A percentile compares a stretch with the other conserved stretches of the same genome.
These are phyloP conservation scores for Macrochelys suwanniensis DNA, from an alignment of 2,797 vertebrate species.

Conservation along the genomic window DNA sequence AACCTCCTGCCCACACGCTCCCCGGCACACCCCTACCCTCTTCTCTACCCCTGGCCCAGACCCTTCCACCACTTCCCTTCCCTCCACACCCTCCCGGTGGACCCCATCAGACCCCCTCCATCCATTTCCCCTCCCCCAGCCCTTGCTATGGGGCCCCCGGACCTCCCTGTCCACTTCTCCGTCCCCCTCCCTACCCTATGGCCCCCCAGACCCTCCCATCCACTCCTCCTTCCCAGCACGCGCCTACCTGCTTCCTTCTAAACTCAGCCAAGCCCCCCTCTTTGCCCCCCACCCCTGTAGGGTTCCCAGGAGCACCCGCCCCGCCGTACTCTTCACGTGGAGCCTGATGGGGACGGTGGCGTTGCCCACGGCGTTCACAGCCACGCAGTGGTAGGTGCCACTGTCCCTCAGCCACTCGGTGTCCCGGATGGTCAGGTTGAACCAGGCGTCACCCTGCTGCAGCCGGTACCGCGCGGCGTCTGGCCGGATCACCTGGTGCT, in stretches of 20 bases:
- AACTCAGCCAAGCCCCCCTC: neutral
- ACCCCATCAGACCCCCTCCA: neutral
- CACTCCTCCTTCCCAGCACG: neutral
- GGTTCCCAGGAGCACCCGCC: neutral
- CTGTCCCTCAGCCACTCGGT: slow-evolving; percentile 84
- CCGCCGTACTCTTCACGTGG: slow-evolving; percentile 87
- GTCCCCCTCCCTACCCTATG: no score
- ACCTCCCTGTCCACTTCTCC: no score
- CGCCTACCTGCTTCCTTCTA: neutral
- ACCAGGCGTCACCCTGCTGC: slow-evolving; percentile 82
- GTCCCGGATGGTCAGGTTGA: slow-evolving; percentile 86
- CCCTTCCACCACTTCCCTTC: neutral
- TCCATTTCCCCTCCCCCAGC: neutral
- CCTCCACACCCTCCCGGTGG: no score
- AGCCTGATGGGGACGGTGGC: slow-evolving; percentile 85
- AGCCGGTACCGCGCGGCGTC: slow-evolving; percentile 84
- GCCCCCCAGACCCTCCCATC: neutral
- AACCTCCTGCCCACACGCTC: neutral
- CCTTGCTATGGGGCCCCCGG: no score
- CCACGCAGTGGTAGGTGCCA: slow-evolving; percentile 89
- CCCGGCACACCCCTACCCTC: neutral
- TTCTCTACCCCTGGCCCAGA: neutral
- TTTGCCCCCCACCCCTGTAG: accelerated
- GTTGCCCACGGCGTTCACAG: slow-evolving; percentile 88
- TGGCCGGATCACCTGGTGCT: slow-evolving; percentile 77